Evolutionary conservation across 2,113 vertebrate species (phyloP).

Genomic region (Aleadryas rufinucha): DNA sequence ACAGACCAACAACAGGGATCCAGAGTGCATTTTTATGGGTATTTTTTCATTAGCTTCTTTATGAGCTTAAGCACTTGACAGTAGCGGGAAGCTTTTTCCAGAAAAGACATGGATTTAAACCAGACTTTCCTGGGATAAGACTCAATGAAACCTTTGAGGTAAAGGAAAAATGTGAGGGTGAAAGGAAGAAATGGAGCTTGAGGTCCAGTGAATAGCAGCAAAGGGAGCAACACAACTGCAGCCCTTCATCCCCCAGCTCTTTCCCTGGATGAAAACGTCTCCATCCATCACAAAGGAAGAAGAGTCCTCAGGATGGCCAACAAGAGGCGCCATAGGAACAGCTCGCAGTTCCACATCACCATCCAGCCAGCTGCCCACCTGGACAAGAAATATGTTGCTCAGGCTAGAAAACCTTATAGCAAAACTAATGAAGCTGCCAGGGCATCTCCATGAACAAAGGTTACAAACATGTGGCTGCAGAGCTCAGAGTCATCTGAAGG

Average conservation of each 20-base stretch:
- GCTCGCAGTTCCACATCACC: conserved; percentile 89
- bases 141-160: not conserved
- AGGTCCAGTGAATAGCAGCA: accelerated
- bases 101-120: not conserved
- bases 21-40: not conserved
- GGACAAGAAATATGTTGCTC: conserved; percentile 79
- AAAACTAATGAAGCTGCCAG: not conserved
- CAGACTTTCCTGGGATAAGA: not conserved
- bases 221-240: not conserved
- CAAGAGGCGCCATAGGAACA: conserved; percentile 84
- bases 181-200: not conserved
- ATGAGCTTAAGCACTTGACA: not conserved
- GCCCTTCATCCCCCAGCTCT: not conserved
- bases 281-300: conserved; percentile 78
- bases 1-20: not conserved
- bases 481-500: not conserved
- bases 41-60: not conserved
- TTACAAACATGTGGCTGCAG: not conserved
- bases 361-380: conserved; percentile 82
- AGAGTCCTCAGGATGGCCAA: conserved; percentile 87
- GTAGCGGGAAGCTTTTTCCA: not conserved
- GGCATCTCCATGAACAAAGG: not conserved
- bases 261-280: conserved; percentile 84
- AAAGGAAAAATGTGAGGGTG: not conserved
- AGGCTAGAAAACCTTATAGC: not conserved